Evolutionary conservation across 2,888 invertebrate genomes (phyloP), one percentile per base, ranked within the genome.

Genomic region (Seira musarum): DNA sequence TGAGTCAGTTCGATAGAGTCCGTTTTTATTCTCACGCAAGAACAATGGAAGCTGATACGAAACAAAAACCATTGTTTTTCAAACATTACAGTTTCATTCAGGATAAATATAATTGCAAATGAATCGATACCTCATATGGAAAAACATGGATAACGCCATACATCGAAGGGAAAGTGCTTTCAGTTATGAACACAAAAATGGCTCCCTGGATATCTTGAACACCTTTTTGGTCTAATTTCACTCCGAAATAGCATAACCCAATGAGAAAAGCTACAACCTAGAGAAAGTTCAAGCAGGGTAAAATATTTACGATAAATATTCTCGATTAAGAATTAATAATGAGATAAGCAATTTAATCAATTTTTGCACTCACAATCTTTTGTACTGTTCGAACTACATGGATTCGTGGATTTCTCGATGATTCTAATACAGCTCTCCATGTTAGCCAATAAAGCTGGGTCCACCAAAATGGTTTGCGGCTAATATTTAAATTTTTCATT

Each of bases 131-230:
- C 74, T 80, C 80, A 17, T 93, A 92, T 0, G 96, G 96, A 88
- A 96, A 95, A 87, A 95, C 92, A 85, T 95, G 93, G 57, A 98
- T 90, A 0, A 96, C 94, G 0, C 95, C 94, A 89, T 97, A 97
- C 94, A 97, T 95, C 0, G 96, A 96, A 73, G 93, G 93, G 89
- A 97, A 97, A 0, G 96, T 95, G 88, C 96, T 95, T 90, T 97
- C 96, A 0, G 95, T 93, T 61, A 96, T 94, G 89, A 96, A 92
- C 85, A 96, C 93, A 89, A 96, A 97, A 5, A 97, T 89, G 0
- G 94, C 94, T 2, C 97, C 97, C 88, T 96, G 95, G 0, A 96
- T 93, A 24, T 96, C 94, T 88, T 96, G 95, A 22, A 98, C 93
- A 0, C 96, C 97, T 66, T 92, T 90, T 89, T 96, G 97, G 64